Percentiles rank a stretch among this genome's conserved stretches.
Evolutionary conservation across 2,888 invertebrate species (phyloP).

Genomic region (Allygus modestus): DNA sequence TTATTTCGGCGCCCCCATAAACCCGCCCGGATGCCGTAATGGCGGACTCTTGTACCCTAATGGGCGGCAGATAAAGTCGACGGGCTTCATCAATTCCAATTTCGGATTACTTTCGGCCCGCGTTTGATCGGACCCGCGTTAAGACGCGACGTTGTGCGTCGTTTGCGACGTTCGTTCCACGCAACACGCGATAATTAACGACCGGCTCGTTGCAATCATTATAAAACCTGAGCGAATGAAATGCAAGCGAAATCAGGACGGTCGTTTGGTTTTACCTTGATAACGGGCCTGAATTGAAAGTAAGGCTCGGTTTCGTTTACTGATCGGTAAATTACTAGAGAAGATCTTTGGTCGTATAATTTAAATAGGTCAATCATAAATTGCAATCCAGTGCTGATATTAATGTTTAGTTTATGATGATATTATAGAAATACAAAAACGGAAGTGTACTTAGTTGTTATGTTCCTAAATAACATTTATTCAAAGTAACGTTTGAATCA

Average conservation of each 20-base stretch:
- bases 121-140: slow-evolving; percentile 26
- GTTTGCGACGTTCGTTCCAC: slow-evolving; percentile 21
- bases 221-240: not conserved
- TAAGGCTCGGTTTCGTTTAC: not conserved
- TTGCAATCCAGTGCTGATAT: too few relatives aligned
- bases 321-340: not conserved
- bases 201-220: not conserved
- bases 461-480: too few relatives aligned
- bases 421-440: too few relatives aligned
- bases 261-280: not conserved
- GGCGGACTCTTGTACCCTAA: slow-evolving; percentile 48
- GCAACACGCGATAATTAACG: slow-evolving; percentile 1
- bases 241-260: slow-evolving; percentile 16
- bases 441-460: too few relatives aligned
- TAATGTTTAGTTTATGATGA: too few relatives aligned
- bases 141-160: slow-evolving; percentile 5
- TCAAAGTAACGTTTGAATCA: too few relatives aligned
- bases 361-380: too few relatives aligned
- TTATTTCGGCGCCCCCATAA: slow-evolving; percentile 45
- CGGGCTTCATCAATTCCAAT: slow-evolving; percentile 58
- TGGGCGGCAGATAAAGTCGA: slow-evolving; percentile 36
- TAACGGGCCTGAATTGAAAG: not conserved
- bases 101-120: slow-evolving; percentile 41
- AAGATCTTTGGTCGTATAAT: too few relatives aligned
- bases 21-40: slow-evolving; percentile 52